Evolutionary conservation across 1,140 invertebrate genomes (phyloP), one percentile per base, ranked within the genome.

Genomic region (Psix sp.): DNA sequence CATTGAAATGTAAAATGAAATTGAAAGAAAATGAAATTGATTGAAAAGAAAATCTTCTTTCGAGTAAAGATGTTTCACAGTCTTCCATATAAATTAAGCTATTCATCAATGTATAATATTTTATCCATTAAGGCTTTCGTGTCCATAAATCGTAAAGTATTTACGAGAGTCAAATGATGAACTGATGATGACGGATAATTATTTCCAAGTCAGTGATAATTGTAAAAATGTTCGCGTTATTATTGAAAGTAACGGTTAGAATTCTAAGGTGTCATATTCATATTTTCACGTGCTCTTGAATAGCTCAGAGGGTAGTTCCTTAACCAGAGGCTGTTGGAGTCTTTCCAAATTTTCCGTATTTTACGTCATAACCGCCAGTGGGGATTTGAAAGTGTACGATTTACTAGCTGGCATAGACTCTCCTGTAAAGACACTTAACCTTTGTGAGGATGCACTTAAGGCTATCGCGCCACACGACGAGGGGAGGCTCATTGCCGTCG

Each of bases 251-350:
- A 2, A 11, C 13, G 33, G 14, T 43, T 46, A 24, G 18, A 9
- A 39, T 17, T 13, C 14, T 35, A 13, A 39, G 21, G 35, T 48
- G 33, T 48, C 59, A 13, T 43, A 62, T 60, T 70, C 20, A 65
- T 33, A 51, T 68, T 65, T 67, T 18, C 33, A 24, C 26, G 57
- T 40, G 18, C n/a, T 49, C 31, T 46, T 43, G 40, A 63, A 63
- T 39, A 80, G 80, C 86, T 93, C 88, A 29, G 70, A 91, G 92
- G 79, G 88, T 16, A 89, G 89, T 3, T 89, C 90, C 80, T 82
- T 94, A 38, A 95, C 94, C 4, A 92, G 94, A 82, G 96, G 94
- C 4, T 93, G 92, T 40, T 98, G 96, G 96, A 96, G 95, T 84
- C 94, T 93, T 24, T 93, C 94, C n/a, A 79, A 80, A 36, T 80